These are phyloP conservation scores for Drosophila maculinotata DNA, from an alignment of 2,888 invertebrate species.

Conservation along the genomic window DNA sequence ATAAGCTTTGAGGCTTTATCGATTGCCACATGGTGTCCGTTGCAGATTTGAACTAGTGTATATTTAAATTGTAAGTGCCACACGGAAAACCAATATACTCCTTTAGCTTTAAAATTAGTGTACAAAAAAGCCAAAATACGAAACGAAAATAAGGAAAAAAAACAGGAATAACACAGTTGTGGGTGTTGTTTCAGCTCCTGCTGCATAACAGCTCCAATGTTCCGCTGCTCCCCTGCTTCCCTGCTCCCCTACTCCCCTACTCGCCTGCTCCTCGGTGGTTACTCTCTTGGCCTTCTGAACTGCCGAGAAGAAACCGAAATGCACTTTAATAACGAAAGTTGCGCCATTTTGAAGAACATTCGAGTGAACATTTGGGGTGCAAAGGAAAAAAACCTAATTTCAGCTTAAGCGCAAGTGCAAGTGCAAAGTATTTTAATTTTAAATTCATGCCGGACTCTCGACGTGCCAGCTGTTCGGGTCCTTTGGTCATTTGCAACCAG, in stretches of 20 bases:
- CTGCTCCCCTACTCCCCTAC: not conserved
- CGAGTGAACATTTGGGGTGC: slow-evolving; percentile 49
- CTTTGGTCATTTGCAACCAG: not conserved
- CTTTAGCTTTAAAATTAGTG: not conserved
- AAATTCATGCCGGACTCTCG: slow-evolving; percentile 57
- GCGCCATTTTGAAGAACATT: slow-evolving; percentile 48
- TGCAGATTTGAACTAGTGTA: too few species aligned
- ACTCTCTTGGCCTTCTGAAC: slow-evolving; percentile 46
- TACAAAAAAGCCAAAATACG: slow-evolving; percentile 21
- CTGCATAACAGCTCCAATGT: slow-evolving; percentile 29
- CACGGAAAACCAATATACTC: not conserved
- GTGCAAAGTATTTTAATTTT: slow-evolving; percentile 73
- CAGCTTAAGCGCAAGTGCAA: slow-evolving; percentile 54
- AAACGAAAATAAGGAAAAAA: slow-evolving; percentile 1
- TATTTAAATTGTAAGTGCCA: too few species aligned
- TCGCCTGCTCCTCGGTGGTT: slow-evolving; percentile 36
- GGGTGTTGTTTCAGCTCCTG: slow-evolving; percentile 48
- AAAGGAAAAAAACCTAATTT: slow-evolving; percentile 58
- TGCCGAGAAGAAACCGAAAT: slow-evolving; percentile 37
- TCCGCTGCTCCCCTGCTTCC: not conserved
- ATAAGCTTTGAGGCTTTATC: too few species aligned
- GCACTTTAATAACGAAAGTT: slow-evolving; percentile 79
- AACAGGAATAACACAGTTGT: slow-evolving; percentile 35
- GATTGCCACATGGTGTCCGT: too few species aligned
- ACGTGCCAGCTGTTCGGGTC: slow-evolving; percentile 48